Evolutionary conservation across 2,888 invertebrate species (phyloP).

Genomic region (Plagodis pulveraria): DNA sequence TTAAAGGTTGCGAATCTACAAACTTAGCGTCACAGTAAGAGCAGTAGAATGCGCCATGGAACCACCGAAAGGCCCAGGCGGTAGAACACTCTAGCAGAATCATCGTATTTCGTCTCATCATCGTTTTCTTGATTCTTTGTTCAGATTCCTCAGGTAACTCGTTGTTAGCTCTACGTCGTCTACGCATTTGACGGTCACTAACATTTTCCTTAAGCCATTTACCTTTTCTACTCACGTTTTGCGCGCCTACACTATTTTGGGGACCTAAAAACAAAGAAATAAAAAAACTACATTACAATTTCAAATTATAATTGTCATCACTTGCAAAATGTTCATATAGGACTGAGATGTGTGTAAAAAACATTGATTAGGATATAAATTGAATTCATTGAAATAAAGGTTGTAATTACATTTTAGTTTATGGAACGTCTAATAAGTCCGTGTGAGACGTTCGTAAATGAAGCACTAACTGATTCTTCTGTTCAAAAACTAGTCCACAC

Average conservation of each 20-base stretch:
- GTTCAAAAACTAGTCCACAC: slow-evolving; percentile 58
- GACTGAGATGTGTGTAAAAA: neutral
- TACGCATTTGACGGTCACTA: slow-evolving; percentile 73
- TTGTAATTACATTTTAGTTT: slow-evolving; percentile 2
- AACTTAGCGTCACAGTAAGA: slow-evolving; percentile 72
- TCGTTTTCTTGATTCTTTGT: slow-evolving; percentile 71
- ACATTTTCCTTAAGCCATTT: slow-evolving; percentile 68
- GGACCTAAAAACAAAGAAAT: slow-evolving; percentile 69
- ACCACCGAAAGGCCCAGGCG: slow-evolving; percentile 79
- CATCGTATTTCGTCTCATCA: slow-evolving; percentile 76
- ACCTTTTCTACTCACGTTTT: slow-evolving; percentile 60
- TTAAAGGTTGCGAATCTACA: slow-evolving; percentile 58
- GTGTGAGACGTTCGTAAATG: slow-evolving; percentile 57
- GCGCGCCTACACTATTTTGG: slow-evolving; percentile 46
- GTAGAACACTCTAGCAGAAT: slow-evolving; percentile 71
- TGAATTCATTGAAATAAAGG: too few species aligned
- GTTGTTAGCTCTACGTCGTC: slow-evolving; percentile 75
- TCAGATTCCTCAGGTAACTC: slow-evolving; percentile 72
- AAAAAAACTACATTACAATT: slow-evolving; percentile 22
- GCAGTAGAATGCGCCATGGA: slow-evolving; percentile 70
- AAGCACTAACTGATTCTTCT: slow-evolving; percentile 49
- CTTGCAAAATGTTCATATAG: neutral
- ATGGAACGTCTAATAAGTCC: slow-evolving; percentile 48
- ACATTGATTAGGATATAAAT: too few species aligned
- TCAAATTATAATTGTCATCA: neutral